These are phyloP conservation scores for Endomychus coccineus DNA, from an alignment of 2,888 invertebrate species.

Conservation along the genomic window DNA sequence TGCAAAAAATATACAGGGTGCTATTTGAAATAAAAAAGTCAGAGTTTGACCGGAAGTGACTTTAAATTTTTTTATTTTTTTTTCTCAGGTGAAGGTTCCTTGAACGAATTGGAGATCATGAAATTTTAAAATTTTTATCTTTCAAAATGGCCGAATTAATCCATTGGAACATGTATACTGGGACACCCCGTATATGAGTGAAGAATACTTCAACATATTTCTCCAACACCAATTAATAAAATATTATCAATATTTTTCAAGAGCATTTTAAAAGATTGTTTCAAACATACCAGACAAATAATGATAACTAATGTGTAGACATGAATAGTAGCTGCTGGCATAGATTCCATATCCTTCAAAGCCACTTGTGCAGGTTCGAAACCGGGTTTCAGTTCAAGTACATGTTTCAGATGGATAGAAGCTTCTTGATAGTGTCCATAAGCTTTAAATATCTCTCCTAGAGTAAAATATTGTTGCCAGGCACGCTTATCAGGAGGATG, in stretches of 20 bases:
- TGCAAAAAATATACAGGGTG: too few species aligned
- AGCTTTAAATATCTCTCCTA: conserved; percentile 86
- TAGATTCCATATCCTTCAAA: conserved; percentile 73
- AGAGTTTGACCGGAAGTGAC: too few species aligned
- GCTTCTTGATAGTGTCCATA: conserved; percentile 88
- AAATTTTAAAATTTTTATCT: too few species aligned
- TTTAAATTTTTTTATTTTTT: too few species aligned
- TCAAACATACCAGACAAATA: conserved; percentile 76
- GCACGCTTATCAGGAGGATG: conserved; percentile 79
- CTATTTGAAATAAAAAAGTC: too few species aligned
- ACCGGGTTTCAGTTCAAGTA: conserved; percentile 76
- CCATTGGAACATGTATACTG: too few species aligned
- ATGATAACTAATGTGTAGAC: conserved; percentile 83
- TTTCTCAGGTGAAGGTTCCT: background rate
- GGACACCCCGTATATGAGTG: background rate
- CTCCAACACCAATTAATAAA: background rate
- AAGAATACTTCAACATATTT: background rate
- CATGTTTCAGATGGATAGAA: conserved; percentile 71
- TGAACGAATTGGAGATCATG: too few species aligned
- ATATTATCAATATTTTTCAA: conserved; percentile 4
- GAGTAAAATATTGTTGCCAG: conserved; percentile 87
- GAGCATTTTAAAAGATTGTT: too few species aligned
- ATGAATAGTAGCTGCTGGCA: conserved; percentile 73
- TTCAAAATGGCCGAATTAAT: too few species aligned
- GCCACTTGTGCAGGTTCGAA: conserved; percentile 75